phyloP scores from a whole-genome alignment of 2,888 invertebrate genomes.

The Yponomeuta plumbellus region DNA sequence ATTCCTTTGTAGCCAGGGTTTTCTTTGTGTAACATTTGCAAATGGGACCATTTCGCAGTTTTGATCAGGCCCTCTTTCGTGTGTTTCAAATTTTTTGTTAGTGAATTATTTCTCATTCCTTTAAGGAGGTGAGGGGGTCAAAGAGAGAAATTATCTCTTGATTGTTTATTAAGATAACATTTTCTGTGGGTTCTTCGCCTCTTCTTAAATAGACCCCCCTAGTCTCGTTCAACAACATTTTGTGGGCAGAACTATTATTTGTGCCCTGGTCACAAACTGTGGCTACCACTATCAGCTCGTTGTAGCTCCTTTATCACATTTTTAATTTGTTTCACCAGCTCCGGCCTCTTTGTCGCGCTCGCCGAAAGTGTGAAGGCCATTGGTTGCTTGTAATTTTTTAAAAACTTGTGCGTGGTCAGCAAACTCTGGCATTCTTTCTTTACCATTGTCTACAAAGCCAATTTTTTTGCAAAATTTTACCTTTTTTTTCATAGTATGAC shows the following conservation, averaged over 20 bases:
- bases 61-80: not conserved
- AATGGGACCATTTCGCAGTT: conserved; percentile 20
- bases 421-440: not conserved
- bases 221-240: conserved; percentile 27
- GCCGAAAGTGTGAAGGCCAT: conserved; percentile 27
- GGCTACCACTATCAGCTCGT: conserved; percentile 26
- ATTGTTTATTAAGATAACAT: conserved; percentile 14
- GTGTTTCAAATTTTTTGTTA: conserved; percentile 18
- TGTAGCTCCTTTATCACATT: conserved; percentile 19
- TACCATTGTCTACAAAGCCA: not conserved
- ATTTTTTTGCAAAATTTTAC: no score
- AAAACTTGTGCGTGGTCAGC: conserved; percentile 4
- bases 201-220: conserved; percentile 19
- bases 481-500: not conserved
- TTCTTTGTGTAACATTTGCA: conserved; percentile 15
- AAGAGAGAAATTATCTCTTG: conserved; percentile 15
- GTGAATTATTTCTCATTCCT: conserved; percentile 23
- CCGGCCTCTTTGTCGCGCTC: conserved; percentile 26
- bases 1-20: conserved; percentile 17
- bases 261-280: conserved; percentile 32
- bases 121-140: conserved; percentile 22
- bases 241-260: conserved; percentile 26
- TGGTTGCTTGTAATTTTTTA: conserved; percentile 22
- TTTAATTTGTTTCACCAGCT: conserved; percentile 28
- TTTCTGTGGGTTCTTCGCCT: conserved; percentile 8